These are phyloP conservation scores for Teleogryllus occipitalis DNA, from an alignment of 1,140 invertebrate genomes.

Conservation along the genomic window DNA sequence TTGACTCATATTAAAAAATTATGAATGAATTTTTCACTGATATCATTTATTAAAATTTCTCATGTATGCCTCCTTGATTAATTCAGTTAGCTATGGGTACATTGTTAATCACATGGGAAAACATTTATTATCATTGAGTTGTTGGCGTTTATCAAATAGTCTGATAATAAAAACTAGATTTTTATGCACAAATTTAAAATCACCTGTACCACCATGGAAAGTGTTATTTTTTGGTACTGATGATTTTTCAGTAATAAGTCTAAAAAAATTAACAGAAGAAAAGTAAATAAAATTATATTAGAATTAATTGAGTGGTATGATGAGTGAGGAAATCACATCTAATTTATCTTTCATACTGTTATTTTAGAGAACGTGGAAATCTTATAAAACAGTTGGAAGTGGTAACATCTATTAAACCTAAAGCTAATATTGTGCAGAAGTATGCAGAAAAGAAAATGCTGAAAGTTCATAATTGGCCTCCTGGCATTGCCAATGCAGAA, in stretches of 20 bases:
- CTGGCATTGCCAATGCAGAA: constrained; percentile 28
- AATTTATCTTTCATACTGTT: background rate
- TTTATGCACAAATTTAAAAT: too few relatives aligned
- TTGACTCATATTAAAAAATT: too few relatives aligned
- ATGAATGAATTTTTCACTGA: too few relatives aligned
- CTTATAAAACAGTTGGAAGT: constrained; percentile 45
- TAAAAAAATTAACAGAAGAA: constrained; percentile 41
- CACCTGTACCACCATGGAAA: constrained; percentile 35
- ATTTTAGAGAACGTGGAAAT: constrained; percentile 31
- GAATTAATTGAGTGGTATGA: constrained; percentile 23
- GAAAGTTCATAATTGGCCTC: constrained; percentile 47
- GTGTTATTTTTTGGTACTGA: constrained; percentile 62
- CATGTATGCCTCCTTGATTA: too few relatives aligned
- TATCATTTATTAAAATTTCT: too few relatives aligned
- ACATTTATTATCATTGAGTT: too few relatives aligned
- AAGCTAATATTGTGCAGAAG: constrained; percentile 43
- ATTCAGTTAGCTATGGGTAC: too few relatives aligned
- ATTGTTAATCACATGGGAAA: too few relatives aligned
- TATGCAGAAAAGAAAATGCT: constrained; percentile 44
- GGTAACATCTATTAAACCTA: constrained; percentile 46
- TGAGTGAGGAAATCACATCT: background rate
- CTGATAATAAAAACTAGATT: too few relatives aligned
- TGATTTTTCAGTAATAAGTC: constrained; percentile 53
- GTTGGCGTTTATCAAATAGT: too few relatives aligned
- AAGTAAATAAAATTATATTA: constrained; percentile 37